A percentile compares a stretch with the other conserved stretches of the same genome.
These are phyloP conservation scores for Heliothis virescens DNA, from an alignment of 1,140 invertebrate genomes.

Conservation along the genomic window DNA sequence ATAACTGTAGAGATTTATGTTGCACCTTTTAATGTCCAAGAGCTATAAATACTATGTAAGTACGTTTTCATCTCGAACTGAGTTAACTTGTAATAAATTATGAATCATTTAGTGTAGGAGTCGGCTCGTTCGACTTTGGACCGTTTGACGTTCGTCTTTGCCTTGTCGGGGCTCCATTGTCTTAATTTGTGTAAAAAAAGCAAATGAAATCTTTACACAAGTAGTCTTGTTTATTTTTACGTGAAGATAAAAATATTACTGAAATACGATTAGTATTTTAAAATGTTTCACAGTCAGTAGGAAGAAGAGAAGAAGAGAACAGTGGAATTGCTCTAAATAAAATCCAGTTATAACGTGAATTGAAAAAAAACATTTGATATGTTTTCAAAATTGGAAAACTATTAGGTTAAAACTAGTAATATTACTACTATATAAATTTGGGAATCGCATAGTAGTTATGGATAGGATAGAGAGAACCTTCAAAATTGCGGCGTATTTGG, in stretches of 20 bases:
- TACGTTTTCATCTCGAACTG: neutral
- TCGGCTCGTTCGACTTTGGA: constrained; percentile 14
- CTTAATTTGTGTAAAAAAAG: neutral
- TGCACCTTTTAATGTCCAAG: neutral
- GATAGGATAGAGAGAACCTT: neutral
- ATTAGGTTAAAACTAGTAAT: too few species aligned
- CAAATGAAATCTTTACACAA: neutral
- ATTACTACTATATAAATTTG: neutral
- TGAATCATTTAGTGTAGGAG: constrained; percentile 28
- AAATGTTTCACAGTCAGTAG: too few species aligned
- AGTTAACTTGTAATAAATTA: neutral
- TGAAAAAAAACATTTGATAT: too few species aligned
- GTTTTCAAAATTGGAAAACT: too few species aligned
- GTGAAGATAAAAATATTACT: too few species aligned
- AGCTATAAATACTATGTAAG: constrained; percentile 1
- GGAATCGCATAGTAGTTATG: neutral
- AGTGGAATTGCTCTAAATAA: too few species aligned
- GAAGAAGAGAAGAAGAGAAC: too few species aligned
- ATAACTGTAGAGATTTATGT: neutral
- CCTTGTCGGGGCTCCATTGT: neutral
- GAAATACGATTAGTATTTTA: too few species aligned
- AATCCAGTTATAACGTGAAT: too few species aligned
- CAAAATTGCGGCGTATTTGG: constrained; percentile 1
- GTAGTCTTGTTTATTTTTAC: too few species aligned
- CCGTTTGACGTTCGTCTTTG: constrained; percentile 1